Evolutionary conservation across 2,113 vertebrate genomes (phyloP).

Genomic region (Mus spicilegus): DNA sequence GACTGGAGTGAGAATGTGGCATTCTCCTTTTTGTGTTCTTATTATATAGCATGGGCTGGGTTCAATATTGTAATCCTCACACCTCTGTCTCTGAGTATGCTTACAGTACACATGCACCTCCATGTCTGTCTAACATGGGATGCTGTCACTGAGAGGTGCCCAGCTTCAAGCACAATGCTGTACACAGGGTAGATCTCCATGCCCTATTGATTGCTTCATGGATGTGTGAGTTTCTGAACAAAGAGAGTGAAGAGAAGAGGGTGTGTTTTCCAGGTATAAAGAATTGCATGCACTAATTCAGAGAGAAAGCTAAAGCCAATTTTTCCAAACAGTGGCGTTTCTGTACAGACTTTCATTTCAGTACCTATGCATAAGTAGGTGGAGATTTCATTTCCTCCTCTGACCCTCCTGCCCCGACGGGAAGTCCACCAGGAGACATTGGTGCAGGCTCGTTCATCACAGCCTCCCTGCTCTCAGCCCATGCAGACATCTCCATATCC

Average conservation of each 20-base stretch:
- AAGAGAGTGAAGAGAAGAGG: neutral
- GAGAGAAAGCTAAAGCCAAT: neutral
- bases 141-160: neutral
- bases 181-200: neutral
- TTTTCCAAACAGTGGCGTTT: neutral
- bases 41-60: neutral
- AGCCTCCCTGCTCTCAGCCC: neutral
- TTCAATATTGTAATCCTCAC: neutral
- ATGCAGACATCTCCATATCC: conserved; percentile 61
- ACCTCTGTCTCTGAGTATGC: neutral
- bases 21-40: neutral
- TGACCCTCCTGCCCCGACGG: conserved; percentile 24
- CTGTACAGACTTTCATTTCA: neutral
- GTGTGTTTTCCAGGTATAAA: neutral
- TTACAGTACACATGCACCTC: neutral
- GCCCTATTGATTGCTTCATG: neutral
- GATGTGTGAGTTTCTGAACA: neutral
- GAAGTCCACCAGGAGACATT: conserved; percentile 54
- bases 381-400: conserved; percentile 1
- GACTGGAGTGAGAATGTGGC: neutral
- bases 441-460: neutral
- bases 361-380: neutral
- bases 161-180: neutral
- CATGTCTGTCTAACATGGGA: neutral
- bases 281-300: neutral